Evolutionary conservation across 2,113 vertebrate species (phyloP).

Genomic region (Anthoscopus minutus): DNA sequence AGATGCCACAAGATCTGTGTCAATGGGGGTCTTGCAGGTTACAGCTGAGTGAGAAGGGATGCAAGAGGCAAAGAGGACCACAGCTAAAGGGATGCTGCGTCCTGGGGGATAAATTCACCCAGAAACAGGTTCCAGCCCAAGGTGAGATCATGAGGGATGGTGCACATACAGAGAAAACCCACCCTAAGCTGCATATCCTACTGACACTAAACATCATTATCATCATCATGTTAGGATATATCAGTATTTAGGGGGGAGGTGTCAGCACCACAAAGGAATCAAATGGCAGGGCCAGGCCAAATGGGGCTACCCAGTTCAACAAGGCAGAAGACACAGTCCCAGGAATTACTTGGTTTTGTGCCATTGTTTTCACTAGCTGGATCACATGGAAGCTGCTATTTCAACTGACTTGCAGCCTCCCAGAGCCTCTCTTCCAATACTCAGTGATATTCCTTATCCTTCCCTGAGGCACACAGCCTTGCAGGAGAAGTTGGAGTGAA

Average conservation of each 20-base stretch:
- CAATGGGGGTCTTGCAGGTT: neutral
- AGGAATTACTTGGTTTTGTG: neutral
- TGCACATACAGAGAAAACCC: neutral
- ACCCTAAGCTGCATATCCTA: neutral
- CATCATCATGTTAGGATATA: accelerated
- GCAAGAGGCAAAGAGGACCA: neutral
- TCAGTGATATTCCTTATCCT: neutral
- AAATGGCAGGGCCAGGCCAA: neutral
- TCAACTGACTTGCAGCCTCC: neutral
- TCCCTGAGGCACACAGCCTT: neutral
- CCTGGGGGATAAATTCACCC: neutral
- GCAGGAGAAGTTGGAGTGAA: neutral
- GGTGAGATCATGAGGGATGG: neutral
- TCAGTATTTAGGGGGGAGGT: neutral
- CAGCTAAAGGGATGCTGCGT: neutral
- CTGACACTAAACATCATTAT: neutral
- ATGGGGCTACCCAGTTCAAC: neutral
- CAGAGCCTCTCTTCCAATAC: neutral
- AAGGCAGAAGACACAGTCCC: neutral
- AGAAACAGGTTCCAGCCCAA: neutral
- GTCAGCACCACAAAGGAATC: neutral
- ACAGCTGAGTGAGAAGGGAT: neutral
- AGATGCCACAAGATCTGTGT: neutral
- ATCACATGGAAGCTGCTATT: neutral
- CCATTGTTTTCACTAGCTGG: neutral